phyloP scores from a whole-genome alignment of 1,140 invertebrate genomes.

The Aphelenchoides fujianensis region DNA sequence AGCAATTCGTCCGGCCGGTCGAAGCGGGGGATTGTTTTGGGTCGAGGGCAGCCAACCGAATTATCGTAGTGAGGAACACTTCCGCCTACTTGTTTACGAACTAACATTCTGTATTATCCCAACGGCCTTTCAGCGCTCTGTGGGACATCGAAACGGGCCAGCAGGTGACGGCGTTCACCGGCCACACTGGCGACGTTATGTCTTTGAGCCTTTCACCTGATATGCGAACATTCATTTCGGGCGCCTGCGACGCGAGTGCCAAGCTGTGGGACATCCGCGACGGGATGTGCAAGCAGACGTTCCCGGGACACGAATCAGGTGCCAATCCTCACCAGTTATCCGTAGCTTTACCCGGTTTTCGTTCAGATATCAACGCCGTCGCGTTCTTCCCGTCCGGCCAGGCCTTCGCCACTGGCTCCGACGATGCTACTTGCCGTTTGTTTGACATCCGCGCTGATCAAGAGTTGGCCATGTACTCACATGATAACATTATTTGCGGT shows the following conservation, averaged over 20 bases:
- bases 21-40: too few relatives aligned
- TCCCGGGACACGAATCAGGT: conserved; percentile 95
- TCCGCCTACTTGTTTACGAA: conserved; percentile 63
- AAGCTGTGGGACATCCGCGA: conserved; percentile 97
- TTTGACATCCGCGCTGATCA: conserved; percentile 92
- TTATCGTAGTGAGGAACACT: too few relatives aligned
- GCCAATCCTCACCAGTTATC: conserved; percentile 85
- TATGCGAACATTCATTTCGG: conserved; percentile 92
- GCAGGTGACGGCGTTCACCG: conserved; percentile 91
- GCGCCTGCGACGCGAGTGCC: conserved; percentile 93
- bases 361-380: conserved; percentile 25
- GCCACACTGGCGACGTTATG: conserved; percentile 98
- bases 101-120: too few relatives aligned
- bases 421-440: conserved; percentile 93
- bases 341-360: background rate
- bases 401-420: conserved; percentile 94
- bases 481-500: conserved; percentile 96
- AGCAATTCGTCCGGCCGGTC: too few relatives aligned
- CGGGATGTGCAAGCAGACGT: conserved; percentile 93
- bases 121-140: too few relatives aligned
- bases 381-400: conserved; percentile 80
- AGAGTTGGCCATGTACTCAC: conserved; percentile 92
- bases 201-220: conserved; percentile 89
- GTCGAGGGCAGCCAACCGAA: too few relatives aligned
- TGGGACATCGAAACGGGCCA: conserved; percentile 99